Base-by-base conservation (phyloP, 2,797 vertebrate genomes). In the Synaphobranchus kaupii region DNA sequence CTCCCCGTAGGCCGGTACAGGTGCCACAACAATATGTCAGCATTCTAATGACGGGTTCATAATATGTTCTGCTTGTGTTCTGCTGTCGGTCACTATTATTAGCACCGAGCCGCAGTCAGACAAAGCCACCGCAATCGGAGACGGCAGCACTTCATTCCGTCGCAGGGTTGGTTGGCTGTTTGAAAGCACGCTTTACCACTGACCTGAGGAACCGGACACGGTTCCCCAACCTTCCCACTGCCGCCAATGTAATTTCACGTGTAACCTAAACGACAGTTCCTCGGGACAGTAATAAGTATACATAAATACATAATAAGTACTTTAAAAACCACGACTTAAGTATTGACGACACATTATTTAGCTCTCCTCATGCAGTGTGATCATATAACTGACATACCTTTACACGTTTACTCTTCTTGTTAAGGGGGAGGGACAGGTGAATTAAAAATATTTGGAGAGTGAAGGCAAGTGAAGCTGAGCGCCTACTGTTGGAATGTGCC, bases 1-100 rank as follows among this genome's bases (percentile, higher is more conserved):
- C 84, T 60, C 87, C 91, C 94, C 73, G 68, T 85, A 39, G 94
- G 94, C 92, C 86, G 91, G 91, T 89, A 89, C 92, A 39, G 85
- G 85, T 91, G 94, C 91, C 94, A 93, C 92, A 93, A 92, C 76
- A 87, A 95, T 94, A 85, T 94, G 91, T 92, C 92, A 92, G 84
- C 0, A 3, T 88, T 86, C 83, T 0, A 54, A 82, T 93, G 94
- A 94, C 12, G 89, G 60, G 92, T 86, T 93, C 91, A 93, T 93
- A 89, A 91, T 91, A 86, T 93, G 93, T 93, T 94, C 93, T 92
- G 93, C 93, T 90, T 86, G 92, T 90, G 84, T 93, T 92, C 89
- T 88, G n/a, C 87, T 87, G 91, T 92, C 93, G 76, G 86, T 52
- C 9, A 3, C 7, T 86, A 93, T 78, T 78, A 78, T 94, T 93